These are phyloP conservation scores for Leucopsar rothschildi DNA, from an alignment of 2,113 vertebrate genomes.

Conservation along the genomic window DNA sequence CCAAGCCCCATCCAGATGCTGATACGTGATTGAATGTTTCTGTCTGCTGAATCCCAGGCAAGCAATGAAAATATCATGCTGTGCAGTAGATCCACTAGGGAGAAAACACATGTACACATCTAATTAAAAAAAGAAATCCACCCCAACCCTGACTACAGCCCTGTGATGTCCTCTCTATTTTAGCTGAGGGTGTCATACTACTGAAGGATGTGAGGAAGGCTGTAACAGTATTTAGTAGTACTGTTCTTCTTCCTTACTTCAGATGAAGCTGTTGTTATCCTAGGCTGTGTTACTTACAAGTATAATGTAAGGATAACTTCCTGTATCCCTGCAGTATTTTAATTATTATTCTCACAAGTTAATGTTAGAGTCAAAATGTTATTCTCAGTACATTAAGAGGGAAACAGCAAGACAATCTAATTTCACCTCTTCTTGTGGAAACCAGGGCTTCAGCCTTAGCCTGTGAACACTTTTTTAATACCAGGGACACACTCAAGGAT, in stretches of 20 bases:
- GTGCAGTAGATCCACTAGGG: constrained; percentile 12
- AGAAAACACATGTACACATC: constrained; percentile 27
- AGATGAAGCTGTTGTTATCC: background rate
- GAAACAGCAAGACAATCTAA: background rate
- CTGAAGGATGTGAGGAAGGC: background rate
- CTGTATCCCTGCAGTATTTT: background rate
- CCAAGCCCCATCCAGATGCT: constrained; percentile 44
- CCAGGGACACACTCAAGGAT: background rate
- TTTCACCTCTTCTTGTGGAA: background rate
- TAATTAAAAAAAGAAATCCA: background rate
- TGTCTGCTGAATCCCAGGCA: constrained; percentile 48
- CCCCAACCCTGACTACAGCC: background rate
- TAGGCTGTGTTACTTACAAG: background rate
- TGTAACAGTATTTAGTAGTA: background rate
- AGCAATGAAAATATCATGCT: constrained; percentile 15
- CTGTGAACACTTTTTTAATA: background rate
- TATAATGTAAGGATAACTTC: background rate
- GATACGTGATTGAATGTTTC: background rate
- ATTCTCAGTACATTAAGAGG: background rate
- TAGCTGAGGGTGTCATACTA: background rate
- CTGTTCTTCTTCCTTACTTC: background rate
- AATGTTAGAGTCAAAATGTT: background rate
- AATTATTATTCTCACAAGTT: background rate
- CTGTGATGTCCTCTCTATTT: background rate
- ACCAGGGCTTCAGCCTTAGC: background rate